A percentile compares a stretch with the other conserved stretches of the same genome.
Conservation (phyloP, 2,113 vertebrate species). For the Oncorhynchus clarkii region DNA sequence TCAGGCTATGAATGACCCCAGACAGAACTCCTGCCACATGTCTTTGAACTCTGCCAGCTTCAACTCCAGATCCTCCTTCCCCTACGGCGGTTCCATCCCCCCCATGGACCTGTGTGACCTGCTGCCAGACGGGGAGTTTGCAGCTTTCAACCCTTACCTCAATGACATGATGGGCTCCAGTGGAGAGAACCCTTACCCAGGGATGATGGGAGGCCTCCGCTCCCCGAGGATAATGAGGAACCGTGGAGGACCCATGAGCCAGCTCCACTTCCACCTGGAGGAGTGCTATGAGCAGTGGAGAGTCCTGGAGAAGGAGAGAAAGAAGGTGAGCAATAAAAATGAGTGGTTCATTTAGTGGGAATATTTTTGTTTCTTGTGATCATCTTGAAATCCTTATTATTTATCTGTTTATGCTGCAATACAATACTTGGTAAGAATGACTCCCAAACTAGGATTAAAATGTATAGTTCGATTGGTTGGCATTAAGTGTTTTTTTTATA, state of each 20-base stretch:
- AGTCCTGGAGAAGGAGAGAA: constrained; percentile 79
- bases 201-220: constrained; percentile 38
- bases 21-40: constrained; percentile 28
- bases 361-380: too few relatives aligned
- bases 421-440: background rate
- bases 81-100: constrained; percentile 30
- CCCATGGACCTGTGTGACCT: constrained; percentile 52
- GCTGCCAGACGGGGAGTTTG: constrained; percentile 55
- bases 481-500: background rate
- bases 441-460: background rate
- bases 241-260: constrained; percentile 59
- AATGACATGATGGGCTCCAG: constrained; percentile 45
- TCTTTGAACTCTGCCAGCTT: constrained; percentile 54
- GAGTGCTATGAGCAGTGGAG: constrained; percentile 80
- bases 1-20: constrained; percentile 41
- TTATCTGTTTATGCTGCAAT: background rate
- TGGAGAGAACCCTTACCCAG: constrained; percentile 56
- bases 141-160: constrained; percentile 56
- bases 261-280: constrained; percentile 74
- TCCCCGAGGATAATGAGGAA: constrained; percentile 54
- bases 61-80: constrained; percentile 45
- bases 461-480: background rate
- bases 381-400: background rate
- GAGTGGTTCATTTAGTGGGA: background rate
- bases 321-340: constrained; percentile 70